Evolutionary conservation across 2,888 invertebrate genomes (phyloP), one percentile per base, ranked within the genome.

Genomic region (Euplexia lucipara): DNA sequence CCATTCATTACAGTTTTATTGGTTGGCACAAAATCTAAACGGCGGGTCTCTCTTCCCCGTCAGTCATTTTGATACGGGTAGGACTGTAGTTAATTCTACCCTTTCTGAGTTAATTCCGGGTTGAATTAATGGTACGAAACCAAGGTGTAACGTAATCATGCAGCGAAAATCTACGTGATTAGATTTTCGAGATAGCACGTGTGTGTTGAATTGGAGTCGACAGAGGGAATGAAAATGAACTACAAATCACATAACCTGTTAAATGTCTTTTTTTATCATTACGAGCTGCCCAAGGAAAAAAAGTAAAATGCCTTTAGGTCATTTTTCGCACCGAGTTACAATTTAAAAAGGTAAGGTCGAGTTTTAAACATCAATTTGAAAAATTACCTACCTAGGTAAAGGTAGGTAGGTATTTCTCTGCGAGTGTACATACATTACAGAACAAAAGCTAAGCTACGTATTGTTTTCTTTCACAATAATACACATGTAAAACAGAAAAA

Each of bases 61-160:
- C 75, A 63, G 20, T 78, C 70, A 76, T 48, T 70, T 58, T 78
- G 78, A 78, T 32, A 16, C 30, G 78, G 78, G 78, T 78, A 14
- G 49, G 35, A 26, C 41, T 56, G 44, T 44, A 69, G 57, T 72
- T 66, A 69, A 63, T 60, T 75, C 59, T 59, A 57, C 53, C 73
- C 57, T 54, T 37, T 18, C 48, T 18, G 22, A 58, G 59, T 68
- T 78, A 63, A 78, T 75, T 75, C 59, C 22, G 47, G 57, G 37
- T 39, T 51, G 48, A 65, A 65, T 66, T 59, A 66, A 69, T 35
- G 61, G 45, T 48, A 52, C 56, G 6, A 34, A 34, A 32, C 14
- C 61, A 75, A 2, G 66, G 75, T 70, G 49, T 34, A 54, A 35
- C 37, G 54, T 60, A 53, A 74, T 74, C 73, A 57, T 49, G 26